A percentile compares a stretch with the other conserved stretches of the same genome.
phyloP scores from a whole-genome alignment of 2,888 invertebrate genomes.

The Leucozona laternaria region DNA sequence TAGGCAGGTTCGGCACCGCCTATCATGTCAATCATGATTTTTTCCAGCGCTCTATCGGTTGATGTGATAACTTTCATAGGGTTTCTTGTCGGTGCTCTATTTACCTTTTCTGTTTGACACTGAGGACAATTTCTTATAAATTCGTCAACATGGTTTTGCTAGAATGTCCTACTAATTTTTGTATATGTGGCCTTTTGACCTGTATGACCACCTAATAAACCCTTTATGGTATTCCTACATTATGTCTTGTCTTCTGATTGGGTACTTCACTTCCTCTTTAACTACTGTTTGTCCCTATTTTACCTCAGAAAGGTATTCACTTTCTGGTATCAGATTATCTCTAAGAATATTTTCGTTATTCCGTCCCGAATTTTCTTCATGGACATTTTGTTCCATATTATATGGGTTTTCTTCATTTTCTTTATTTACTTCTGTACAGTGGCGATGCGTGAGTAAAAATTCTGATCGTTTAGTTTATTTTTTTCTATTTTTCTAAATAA shows the following conservation, averaged over 20 bases:
- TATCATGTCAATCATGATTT: slow-evolving; percentile 48
- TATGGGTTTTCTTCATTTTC: not conserved
- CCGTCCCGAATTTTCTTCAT: not conserved
- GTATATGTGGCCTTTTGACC: too few relatives aligned
- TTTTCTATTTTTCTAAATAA: too few relatives aligned
- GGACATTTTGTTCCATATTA: too few relatives aligned
- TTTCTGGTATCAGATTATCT: not conserved
- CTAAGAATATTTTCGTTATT: slow-evolving; percentile 1
- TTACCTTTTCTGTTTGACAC: not conserved
- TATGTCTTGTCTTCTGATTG: slow-evolving; percentile 3
- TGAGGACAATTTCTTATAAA: not conserved
- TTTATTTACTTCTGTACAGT: too few relatives aligned
- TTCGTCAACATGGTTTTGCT: not conserved
- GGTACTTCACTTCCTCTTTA: not conserved
- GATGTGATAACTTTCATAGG: slow-evolving; percentile 32
- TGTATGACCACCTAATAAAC: not conserved
- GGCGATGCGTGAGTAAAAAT: too few relatives aligned
- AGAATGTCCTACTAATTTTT: too few relatives aligned
- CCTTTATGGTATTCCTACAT: slow-evolving; percentile 5
- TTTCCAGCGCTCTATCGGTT: slow-evolving; percentile 18
- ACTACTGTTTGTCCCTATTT: not conserved
- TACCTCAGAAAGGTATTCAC: not conserved
- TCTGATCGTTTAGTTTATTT: too few relatives aligned
- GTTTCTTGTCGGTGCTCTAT: slow-evolving; percentile 21
- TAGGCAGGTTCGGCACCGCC: too few relatives aligned